Base-by-base conservation (phyloP, 2,113 vertebrate genomes). In the Donacobius atricapilla region DNA sequence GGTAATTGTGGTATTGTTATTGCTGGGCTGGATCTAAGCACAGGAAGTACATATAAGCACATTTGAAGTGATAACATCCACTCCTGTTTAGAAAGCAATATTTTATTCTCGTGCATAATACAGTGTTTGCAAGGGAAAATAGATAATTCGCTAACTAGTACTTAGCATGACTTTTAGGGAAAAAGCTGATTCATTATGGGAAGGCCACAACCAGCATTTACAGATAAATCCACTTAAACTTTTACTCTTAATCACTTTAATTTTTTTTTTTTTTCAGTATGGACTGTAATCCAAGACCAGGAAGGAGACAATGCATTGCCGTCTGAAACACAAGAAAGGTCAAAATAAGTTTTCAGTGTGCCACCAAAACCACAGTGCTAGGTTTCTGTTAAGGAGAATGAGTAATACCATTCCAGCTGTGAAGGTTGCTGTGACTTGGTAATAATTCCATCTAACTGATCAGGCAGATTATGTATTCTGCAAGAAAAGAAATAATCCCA, bases 1-100 rank as follows among this genome's bases (percentile, higher is more conserved):
- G 90, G 95, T 95, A 94, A 89, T 93, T 96, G 93, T 89, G 96
- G 95, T 93, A 95, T 96, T 97, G 92, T 97, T 90, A 97, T 92
- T 96, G 87, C 93, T 70, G 22, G 65, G 63, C 71, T 92, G 10
- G 70, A 78, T 93, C 90, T 96, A 93, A 97, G 94, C 76, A 92
- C 93, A 96, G 96, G 96, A 97, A 97, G 92, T 71, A 66, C 75
- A 93, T 97, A 90, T 89, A 96, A 93, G 91, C 89, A 53, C 77
- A 40, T 94, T 66, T 71, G 72, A 77, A 95, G 81, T 93, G 93
- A 91, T 91, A 93, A 93, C 64, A 91, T 95, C 93, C 89, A 89
- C 61, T 68, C 28, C 72, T 65, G 80, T 79, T 93, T 86, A 11
- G 90, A 92, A 91, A 72, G 87, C 58, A 69, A 12, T 93, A 54